These are phyloP conservation scores for Hemicrepidius hirtus DNA, from an alignment of 2,888 invertebrate species.

Conservation along the genomic window DNA sequence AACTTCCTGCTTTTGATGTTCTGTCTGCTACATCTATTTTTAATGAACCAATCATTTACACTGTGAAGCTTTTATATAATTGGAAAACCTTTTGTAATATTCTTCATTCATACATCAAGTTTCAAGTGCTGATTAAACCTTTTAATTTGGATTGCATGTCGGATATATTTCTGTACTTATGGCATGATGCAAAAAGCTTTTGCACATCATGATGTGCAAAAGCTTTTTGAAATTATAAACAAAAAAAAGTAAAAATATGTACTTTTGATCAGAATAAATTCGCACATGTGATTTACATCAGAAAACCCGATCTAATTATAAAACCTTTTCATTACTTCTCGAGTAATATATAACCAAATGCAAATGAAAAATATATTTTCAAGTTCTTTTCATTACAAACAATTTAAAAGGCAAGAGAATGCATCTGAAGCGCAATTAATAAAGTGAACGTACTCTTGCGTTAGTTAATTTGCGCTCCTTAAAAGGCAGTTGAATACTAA, in stretches of 20 bases:
- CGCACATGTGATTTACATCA: conserved; percentile 27
- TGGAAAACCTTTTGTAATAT: conserved; percentile 12
- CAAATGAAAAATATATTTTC: conserved; percentile 26
- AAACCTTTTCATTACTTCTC: conserved; percentile 21
- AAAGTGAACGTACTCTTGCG: neutral
- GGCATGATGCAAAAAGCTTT: too few species aligned
- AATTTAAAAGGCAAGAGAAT: conserved; percentile 38
- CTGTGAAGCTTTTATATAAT: neutral
- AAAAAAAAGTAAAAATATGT: neutral
- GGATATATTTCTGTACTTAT: neutral
- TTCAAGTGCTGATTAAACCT: neutral
- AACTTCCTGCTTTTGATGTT: neutral
- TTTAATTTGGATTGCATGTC: neutral
- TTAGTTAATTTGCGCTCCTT: conserved; percentile 9
- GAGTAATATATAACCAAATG: neutral
- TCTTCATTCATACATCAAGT: neutral
- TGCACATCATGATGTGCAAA: too few species aligned
- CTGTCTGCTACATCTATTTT: neutral
- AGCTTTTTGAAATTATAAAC: neutral
- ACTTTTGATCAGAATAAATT: conserved; percentile 12
- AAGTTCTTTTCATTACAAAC: conserved; percentile 38
- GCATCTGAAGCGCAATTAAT: conserved; percentile 39
- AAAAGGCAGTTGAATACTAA: neutral
- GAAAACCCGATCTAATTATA: conserved; percentile 23
- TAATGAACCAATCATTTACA: neutral